phyloP scores from a whole-genome alignment of 2,113 vertebrate species.

The Suricata suricatta region DNA sequence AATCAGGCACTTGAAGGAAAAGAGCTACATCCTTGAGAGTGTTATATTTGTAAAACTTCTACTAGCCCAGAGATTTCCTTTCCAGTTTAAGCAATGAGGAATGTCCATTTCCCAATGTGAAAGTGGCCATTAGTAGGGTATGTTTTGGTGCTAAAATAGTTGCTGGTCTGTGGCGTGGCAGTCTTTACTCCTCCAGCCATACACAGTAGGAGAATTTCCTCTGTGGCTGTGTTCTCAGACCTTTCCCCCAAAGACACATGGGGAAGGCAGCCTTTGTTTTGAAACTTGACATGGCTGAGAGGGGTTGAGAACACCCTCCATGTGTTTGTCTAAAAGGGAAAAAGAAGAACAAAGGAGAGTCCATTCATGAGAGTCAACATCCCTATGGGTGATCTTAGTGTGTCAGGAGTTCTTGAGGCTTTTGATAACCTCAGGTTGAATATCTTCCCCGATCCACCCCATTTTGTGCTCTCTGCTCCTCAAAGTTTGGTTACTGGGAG shows the following conservation, averaged over 20 bases:
- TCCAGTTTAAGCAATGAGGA: slow-evolving; percentile 44
- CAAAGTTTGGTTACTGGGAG: not conserved
- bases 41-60: slow-evolving; percentile 37
- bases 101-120: slow-evolving; percentile 72
- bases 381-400: not conserved
- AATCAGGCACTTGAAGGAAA: slow-evolving; percentile 51
- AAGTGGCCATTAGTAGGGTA: not conserved
- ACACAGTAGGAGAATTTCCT: not conserved
- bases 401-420: not conserved
- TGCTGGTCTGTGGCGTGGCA: not conserved
- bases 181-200: not conserved
- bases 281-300: not conserved
- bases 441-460: not conserved
- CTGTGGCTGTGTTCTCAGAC: not conserved
- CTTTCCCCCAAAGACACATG: not conserved
- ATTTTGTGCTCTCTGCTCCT: not conserved
- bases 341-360: not conserved
- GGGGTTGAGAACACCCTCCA: not conserved
- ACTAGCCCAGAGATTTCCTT: slow-evolving; percentile 37
- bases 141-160: slow-evolving; percentile 55
- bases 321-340: not conserved
- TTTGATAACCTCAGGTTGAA: not conserved
- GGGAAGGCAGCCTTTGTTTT: not conserved
- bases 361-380: not conserved
- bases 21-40: slow-evolving; percentile 43